Conservation (phyloP, 2,113 vertebrate species). For the Dascyllus trimaculatus region DNA sequence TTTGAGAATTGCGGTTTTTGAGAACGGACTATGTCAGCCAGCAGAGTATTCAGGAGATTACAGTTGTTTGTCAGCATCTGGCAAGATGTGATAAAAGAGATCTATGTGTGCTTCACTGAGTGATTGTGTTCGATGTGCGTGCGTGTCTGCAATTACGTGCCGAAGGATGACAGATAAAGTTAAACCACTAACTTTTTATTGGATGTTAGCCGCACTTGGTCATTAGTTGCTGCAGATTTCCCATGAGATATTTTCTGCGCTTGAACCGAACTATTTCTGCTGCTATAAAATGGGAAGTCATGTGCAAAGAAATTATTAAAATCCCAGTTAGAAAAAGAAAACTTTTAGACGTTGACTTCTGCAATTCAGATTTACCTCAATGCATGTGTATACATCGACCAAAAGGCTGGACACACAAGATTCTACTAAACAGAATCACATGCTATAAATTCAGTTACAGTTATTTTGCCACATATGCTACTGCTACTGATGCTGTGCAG, state of each 20-base stretch:
- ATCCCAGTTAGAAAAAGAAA: not conserved
- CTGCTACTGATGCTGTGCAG: too few relatives aligned
- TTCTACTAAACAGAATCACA: too few relatives aligned
- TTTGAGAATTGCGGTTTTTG: constrained; percentile 42
- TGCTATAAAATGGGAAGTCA: constrained; percentile 36
- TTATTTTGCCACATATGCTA: too few relatives aligned
- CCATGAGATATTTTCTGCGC: constrained; percentile 39
- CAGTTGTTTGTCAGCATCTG: constrained; percentile 59
- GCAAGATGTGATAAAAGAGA: constrained; percentile 58
- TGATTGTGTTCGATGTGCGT: not conserved
- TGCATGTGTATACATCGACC: not conserved
- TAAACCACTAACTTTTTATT: constrained; percentile 54
- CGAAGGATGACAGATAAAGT: constrained; percentile 52
- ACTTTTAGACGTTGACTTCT: not conserved
- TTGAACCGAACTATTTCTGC: constrained; percentile 21
- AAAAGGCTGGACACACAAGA: too few relatives aligned
- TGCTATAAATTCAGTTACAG: too few relatives aligned
- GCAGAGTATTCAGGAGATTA: constrained; percentile 47
- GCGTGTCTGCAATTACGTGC: constrained; percentile 13
- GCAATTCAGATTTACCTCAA: not conserved
- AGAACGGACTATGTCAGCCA: constrained; percentile 43
- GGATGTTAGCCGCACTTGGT: constrained; percentile 32
- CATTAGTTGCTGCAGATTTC: constrained; percentile 53
- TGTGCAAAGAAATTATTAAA: constrained; percentile 26
- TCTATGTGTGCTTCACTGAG: constrained; percentile 27